phyloP scores from a whole-genome alignment of 2,113 vertebrate species.

The Passer domesticus region DNA sequence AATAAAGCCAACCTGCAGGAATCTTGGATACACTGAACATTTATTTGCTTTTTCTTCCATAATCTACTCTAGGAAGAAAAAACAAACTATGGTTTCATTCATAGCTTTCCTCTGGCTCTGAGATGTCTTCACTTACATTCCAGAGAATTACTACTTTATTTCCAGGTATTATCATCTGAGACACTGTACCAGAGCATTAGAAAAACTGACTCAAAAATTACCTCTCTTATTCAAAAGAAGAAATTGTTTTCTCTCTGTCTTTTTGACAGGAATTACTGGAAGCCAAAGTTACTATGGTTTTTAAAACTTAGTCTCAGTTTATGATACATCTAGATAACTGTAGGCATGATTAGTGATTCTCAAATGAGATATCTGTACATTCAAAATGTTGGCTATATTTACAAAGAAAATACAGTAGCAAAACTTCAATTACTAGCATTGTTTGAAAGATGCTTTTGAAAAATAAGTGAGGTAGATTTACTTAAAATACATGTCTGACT shows the following conservation, averaged over 20 bases:
- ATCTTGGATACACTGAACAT: background rate
- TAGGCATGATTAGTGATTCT: background rate
- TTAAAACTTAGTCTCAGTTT: background rate
- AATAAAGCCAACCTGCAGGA: background rate
- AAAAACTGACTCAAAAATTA: slow-evolving; percentile 24
- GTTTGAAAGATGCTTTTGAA: background rate
- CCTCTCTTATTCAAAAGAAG: background rate
- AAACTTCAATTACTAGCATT: background rate
- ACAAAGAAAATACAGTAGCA: background rate
- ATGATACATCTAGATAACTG: background rate
- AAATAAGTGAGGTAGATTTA: background rate
- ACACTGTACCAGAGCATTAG: background rate
- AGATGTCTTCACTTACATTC: slow-evolving; percentile 32
- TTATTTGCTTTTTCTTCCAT: background rate
- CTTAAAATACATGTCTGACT: background rate
- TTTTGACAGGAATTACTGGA: slow-evolving; percentile 14
- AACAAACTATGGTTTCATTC: slow-evolving; percentile 19
- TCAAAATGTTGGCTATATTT: background rate
- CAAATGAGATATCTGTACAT: background rate
- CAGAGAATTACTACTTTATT: slow-evolving; percentile 18
- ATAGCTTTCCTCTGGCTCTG: slow-evolving; percentile 19
- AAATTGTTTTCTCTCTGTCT: background rate
- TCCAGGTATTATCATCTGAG: slow-evolving; percentile 24
- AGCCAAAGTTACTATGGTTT: background rate
- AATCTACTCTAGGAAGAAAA: background rate